phyloP scores from a whole-genome alignment of 2,797 vertebrate species.

The Melanotaenia nigrans region DNA sequence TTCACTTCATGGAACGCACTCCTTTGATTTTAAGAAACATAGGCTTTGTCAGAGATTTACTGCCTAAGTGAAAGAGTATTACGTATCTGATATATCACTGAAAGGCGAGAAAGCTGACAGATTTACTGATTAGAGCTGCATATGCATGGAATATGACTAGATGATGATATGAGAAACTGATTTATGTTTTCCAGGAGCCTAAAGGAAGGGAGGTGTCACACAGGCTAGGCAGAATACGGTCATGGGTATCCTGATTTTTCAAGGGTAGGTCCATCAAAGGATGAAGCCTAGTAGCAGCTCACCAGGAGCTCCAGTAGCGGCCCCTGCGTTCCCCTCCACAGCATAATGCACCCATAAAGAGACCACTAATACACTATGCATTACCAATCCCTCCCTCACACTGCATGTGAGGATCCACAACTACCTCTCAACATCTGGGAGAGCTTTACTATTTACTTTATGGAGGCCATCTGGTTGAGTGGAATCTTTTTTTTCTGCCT shows the following conservation, averaged over 20 bases:
- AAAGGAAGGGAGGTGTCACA: conserved; percentile 71
- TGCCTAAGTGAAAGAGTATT: conserved; percentile 72
- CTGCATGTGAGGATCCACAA: conserved; percentile 73
- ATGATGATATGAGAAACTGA: conserved; percentile 83
- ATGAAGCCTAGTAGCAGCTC: conserved; percentile 70
- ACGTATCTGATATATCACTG: conserved; percentile 77
- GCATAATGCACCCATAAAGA: conserved; percentile 79
- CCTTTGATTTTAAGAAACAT: conserved; percentile 67
- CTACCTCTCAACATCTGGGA: conserved; percentile 77
- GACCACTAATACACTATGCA: conserved; percentile 77
- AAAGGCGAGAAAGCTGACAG: conserved; percentile 75
- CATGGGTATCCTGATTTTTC: conserved; percentile 73
- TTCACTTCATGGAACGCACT: conserved; percentile 31
- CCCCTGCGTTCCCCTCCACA: conserved; percentile 65
- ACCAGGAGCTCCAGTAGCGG: conserved; percentile 37
- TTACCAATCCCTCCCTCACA: conserved; percentile 70
- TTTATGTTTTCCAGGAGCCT: conserved; percentile 82
- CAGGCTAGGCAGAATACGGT: conserved; percentile 63
- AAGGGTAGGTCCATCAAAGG: conserved; percentile 84
- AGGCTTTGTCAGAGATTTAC: conserved; percentile 75
- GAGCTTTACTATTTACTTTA: conserved; percentile 73
- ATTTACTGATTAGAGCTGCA: conserved; percentile 81
- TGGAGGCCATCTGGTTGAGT: conserved; percentile 75
- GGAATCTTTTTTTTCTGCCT: conserved; percentile 47
- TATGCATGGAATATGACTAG: conserved; percentile 84